phyloP scores from a whole-genome alignment of 1,140 invertebrate species.

The Drosophila repletoides region DNA sequence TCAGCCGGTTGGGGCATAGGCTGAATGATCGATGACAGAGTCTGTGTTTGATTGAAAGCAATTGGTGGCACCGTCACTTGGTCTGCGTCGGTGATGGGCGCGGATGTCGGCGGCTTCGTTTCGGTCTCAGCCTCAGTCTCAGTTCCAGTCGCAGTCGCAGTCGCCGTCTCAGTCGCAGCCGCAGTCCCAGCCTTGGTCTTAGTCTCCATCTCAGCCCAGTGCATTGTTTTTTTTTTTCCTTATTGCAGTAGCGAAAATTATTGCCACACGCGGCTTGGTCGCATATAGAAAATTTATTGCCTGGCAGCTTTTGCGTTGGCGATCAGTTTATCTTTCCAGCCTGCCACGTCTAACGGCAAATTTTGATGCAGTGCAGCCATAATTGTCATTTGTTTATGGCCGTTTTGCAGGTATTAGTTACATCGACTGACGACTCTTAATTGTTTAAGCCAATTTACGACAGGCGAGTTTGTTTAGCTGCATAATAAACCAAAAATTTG shows the following conservation, averaged over 20 bases:
- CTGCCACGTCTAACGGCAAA: slow-evolving; percentile 44
- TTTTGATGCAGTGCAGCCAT: slow-evolving; percentile 46
- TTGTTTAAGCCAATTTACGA: slow-evolving; percentile 34
- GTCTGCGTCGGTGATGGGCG: slow-evolving; percentile 53
- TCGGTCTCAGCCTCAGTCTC: not conserved
- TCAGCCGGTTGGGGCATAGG: slow-evolving; percentile 33
- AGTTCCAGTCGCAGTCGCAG: not conserved
- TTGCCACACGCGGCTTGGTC: slow-evolving; percentile 51
- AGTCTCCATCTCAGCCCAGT: slow-evolving; percentile 12
- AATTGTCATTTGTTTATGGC: slow-evolving; percentile 49
- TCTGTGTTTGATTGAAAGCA: slow-evolving; percentile 80
- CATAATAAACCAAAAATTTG: no score
- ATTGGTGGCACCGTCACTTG: slow-evolving; percentile 80
- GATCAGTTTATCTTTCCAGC: slow-evolving; percentile 26
- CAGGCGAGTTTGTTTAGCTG: no score
- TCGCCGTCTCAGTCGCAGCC: slow-evolving; percentile 2
- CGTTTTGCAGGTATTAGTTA: slow-evolving; percentile 28
- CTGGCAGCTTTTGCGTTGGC: slow-evolving; percentile 41
- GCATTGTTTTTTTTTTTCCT: slow-evolving; percentile 23
- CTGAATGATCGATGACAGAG: slow-evolving; percentile 79
- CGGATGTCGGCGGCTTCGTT: slow-evolving; percentile 23
- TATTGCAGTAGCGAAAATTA: slow-evolving; percentile 53
- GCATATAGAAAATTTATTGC: slow-evolving; percentile 62
- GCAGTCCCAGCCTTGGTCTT: not conserved
- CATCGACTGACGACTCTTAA: slow-evolving; percentile 37